A percentile compares a stretch with the other conserved stretches of the same genome.
Evolutionary conservation across 2,113 vertebrate genomes (phyloP).

Genomic region (Tapirus terrestris): DNA sequence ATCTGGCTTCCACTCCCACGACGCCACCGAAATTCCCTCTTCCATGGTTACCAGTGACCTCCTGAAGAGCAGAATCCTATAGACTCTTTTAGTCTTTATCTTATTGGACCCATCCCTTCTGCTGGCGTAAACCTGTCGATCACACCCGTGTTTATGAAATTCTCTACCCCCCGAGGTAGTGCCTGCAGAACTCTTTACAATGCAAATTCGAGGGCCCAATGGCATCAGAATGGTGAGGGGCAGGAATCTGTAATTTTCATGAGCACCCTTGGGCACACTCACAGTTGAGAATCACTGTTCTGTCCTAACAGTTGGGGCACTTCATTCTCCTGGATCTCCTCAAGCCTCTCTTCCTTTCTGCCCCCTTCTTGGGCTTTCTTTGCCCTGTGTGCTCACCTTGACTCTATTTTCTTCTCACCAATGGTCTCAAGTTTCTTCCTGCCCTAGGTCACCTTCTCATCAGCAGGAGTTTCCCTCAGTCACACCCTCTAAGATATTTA

Average conservation of each 20-base stretch:
- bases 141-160: background rate
- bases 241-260: background rate
- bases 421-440: background rate
- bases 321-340: background rate
- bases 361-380: background rate
- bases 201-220: background rate
- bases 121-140: background rate
- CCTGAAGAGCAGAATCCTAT: background rate
- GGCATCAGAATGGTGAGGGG: background rate
- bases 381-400: background rate
- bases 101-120: background rate
- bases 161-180: background rate
- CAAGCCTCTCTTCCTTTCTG: background rate
- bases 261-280: too few species aligned
- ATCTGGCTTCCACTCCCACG: conserved; percentile 75
- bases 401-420: background rate
- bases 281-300: background rate
- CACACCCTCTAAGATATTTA: background rate
- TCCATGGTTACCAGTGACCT: conserved; percentile 57
- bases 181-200: background rate
- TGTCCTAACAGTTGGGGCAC: background rate
- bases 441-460: background rate
- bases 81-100: background rate
- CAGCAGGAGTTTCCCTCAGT: background rate
- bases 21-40: conserved; percentile 39